Evolutionary conservation across 1,140 invertebrate genomes (phyloP), one percentile per base, ranked within the genome.

Genomic region (Bombus polaris): DNA sequence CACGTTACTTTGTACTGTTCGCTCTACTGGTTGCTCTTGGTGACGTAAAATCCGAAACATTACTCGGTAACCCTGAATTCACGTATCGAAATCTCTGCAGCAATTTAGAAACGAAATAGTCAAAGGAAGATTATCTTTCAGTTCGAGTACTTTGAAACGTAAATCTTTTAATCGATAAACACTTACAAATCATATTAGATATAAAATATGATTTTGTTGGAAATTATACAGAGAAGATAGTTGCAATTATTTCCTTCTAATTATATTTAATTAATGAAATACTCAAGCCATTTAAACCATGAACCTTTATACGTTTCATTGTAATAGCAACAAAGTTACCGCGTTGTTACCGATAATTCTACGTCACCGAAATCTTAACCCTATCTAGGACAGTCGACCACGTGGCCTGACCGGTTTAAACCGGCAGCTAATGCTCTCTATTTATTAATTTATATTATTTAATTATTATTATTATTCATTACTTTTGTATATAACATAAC

Each of bases 1-100:
- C 90, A 89, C 88, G 90, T 93, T 89, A 86, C 74, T 94, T 94
- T 94, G 93, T 94, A 93, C 93, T 93, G 85, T 94, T 93, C 90
- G 91, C 91, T 92, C 94, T 93, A 94, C 88, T 87, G 88, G 73
- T 91, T 93, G 85, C 84, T 92, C 88, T 65, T 83, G 88, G 86
- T 77, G 81, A 85, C 71, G 75, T 90, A 88, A 85, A 84, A 87
- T 85, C 77, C 59, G 88, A 85, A 90, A 90, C 73, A 77, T 32
- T 57, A 59, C 18, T 22, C 87, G 87, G 68, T 80, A 79, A 88
- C 37, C 59, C 15, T 62, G 18, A 22, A 75, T 62, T n/a, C 3
- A 39, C 42, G 47, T 13, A 47, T 57, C 28, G 15, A 35, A 28
- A 44, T 47, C 28, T 37, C 15, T 10, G 2, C 13, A 9, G 39